phyloP scores from a whole-genome alignment of 92 coral and sea anemone genomes.

The Palythoa grandis region DNA sequence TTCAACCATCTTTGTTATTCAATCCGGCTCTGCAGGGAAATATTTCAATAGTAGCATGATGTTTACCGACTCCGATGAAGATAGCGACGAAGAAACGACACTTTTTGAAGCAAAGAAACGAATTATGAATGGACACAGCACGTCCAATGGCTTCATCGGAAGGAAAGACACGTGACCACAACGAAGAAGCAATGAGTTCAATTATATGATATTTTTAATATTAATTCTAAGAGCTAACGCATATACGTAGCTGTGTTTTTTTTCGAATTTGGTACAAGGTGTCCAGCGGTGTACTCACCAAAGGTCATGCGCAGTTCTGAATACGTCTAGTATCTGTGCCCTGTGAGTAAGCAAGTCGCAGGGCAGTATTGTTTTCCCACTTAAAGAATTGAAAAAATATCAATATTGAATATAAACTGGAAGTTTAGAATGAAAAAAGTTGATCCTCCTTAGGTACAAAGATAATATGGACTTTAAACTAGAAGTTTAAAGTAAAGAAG shows the following conservation, averaged over 20 bases:
- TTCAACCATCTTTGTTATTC: neutral
- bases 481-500: too few species aligned
- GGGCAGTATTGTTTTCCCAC: too few species aligned
- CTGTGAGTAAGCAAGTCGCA: too few species aligned
- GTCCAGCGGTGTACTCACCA: too few species aligned
- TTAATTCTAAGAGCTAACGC: neutral
- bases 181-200: neutral
- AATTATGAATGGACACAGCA: conserved; percentile 71
- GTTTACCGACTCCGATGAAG: conserved; percentile 90
- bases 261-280: too few species aligned
- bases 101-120: conserved; percentile 92
- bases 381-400: too few species aligned
- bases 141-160: conserved; percentile 70
- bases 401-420: too few species aligned
- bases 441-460: too few species aligned
- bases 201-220: neutral
- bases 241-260: neutral
- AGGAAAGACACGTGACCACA: conserved; percentile 52
- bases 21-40: conserved; percentile 63
- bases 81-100: conserved; percentile 93
- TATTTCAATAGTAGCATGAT: conserved; percentile 84
- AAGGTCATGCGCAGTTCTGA: too few species aligned
- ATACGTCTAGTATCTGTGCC: too few species aligned
- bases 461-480: too few species aligned
- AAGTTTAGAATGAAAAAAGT: too few species aligned